Conservation (phyloP, 2,797 vertebrate genomes). For the Poeciliopsis turneri region DNA sequence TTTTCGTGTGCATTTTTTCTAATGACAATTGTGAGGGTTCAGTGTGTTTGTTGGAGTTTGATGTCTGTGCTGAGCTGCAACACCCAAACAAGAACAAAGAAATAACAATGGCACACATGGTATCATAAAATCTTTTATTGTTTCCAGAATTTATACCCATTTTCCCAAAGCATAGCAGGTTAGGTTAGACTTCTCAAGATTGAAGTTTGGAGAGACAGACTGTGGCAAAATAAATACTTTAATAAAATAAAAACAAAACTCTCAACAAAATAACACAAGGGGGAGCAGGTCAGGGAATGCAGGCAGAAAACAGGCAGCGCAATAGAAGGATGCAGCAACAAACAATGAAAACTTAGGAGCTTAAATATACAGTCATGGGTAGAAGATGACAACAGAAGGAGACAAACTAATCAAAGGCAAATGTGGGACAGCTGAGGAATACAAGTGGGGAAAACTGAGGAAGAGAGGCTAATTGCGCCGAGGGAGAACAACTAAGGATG, state of each 20-base stretch:
- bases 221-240: not conserved
- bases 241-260: not conserved
- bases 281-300: not conserved
- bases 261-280: not conserved
- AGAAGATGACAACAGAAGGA: not conserved
- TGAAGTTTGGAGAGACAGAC: not conserved
- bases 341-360: not conserved
- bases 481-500: not conserved
- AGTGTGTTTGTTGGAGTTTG: conserved; percentile 16
- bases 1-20: conserved; percentile 12
- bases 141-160: not conserved
- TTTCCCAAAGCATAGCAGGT: not conserved
- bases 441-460: not conserved
- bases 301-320: not conserved
- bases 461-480: not conserved
- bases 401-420: not conserved
- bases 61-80: conserved; percentile 22
- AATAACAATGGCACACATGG: not conserved
- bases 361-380: not conserved
- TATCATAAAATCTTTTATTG: not conserved
- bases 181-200: not conserved
- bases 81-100: conserved; percentile 26
- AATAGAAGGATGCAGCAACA: not conserved
- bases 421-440: not conserved
- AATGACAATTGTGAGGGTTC: conserved; percentile 3